Evolutionary conservation across 2,888 invertebrate genomes (phyloP), one percentile per base, ranked within the genome.

Genomic region (Diadegma fenestrale): DNA sequence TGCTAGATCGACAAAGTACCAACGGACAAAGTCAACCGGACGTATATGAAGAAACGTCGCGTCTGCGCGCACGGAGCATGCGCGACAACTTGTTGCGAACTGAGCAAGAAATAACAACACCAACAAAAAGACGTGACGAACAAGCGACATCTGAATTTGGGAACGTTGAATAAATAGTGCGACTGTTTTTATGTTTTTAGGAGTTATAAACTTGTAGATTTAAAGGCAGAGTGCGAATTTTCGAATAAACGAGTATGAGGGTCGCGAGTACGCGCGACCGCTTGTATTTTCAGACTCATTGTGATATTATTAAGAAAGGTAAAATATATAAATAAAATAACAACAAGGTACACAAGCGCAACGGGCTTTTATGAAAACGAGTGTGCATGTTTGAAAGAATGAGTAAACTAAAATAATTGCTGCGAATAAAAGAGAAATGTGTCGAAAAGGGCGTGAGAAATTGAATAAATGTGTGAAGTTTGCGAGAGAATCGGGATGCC

Each of bases 261-360:
- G 84, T 87, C 86, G 82, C 81, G 88, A 86, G 66, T 19, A 63
- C 14, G 58, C 77, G 84, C 80, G 87, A 87, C 86, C 86, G 85
- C 85, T 87, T 84, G 83, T 89, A 87, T 87, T 89, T 88, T 84
- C 84, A 87, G 88, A 89, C 88, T 89, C 78, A 88, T 90, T 89
- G 90, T 89, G 89, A 90, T 89, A 89, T 88, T 84, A 87, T 86
- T 73, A 86, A 82, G 84, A 76, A 77, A 78, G 79, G 79, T 81
- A 81, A 83, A 58, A 80, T 75, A 80, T 75, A 80, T 30, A 54
- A 37, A 26, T 51, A 8, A 19, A 19, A 41, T 66, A 66, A 66
- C n/a, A 75, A 33, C 26, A 22, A 54, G 66, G 26, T 41, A 71
- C 26, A 82, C 43, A 58, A 80, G 63, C 51, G 61, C 76, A 14